Evolutionary conservation across 2,888 invertebrate genomes (phyloP).

Genomic region (Xylocampa areola): DNA sequence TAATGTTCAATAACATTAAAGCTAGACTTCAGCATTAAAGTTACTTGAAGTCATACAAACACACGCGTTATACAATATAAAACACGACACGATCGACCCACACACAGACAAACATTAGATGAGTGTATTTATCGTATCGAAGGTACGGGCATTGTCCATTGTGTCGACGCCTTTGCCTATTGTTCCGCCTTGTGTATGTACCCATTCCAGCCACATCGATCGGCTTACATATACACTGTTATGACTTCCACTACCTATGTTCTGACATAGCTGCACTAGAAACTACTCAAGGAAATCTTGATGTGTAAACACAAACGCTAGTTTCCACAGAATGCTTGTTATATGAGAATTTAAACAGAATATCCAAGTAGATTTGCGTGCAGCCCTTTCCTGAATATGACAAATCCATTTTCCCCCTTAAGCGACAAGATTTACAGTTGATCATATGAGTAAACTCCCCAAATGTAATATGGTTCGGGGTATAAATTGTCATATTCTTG

Average conservation of each 20-base stretch:
- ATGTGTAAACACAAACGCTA: slow-evolving; percentile 51
- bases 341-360: slow-evolving; percentile 47
- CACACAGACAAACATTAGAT: slow-evolving; percentile 80
- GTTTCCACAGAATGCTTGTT: slow-evolving; percentile 47
- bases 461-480: slow-evolving; percentile 75
- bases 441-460: slow-evolving; percentile 73
- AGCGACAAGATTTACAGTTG: slow-evolving; percentile 68
- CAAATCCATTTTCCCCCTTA: slow-evolving; percentile 65
- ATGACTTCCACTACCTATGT: slow-evolving; percentile 72
- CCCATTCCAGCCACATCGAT: slow-evolving; percentile 73
- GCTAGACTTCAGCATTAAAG: slow-evolving; percentile 52
- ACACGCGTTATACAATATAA: slow-evolving; percentile 75
- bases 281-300: slow-evolving; percentile 63
- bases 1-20: slow-evolving; percentile 32
- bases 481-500: slow-evolving; percentile 82
- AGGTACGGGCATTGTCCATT: slow-evolving; percentile 87
- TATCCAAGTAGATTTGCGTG: slow-evolving; percentile 52
- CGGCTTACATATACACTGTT: slow-evolving; percentile 76
- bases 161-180: slow-evolving; percentile 83
- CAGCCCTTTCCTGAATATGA: slow-evolving; percentile 55
- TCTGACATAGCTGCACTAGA: slow-evolving; percentile 64
- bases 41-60: slow-evolving; percentile 54
- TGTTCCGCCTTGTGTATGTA: slow-evolving; percentile 80
- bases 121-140: slow-evolving; percentile 82
- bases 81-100: slow-evolving; percentile 66